A percentile compares a stretch with the other conserved stretches of the same genome.
Conservation (phyloP, 1,140 invertebrate genomes). For the Drosophila jambulina region DNA sequence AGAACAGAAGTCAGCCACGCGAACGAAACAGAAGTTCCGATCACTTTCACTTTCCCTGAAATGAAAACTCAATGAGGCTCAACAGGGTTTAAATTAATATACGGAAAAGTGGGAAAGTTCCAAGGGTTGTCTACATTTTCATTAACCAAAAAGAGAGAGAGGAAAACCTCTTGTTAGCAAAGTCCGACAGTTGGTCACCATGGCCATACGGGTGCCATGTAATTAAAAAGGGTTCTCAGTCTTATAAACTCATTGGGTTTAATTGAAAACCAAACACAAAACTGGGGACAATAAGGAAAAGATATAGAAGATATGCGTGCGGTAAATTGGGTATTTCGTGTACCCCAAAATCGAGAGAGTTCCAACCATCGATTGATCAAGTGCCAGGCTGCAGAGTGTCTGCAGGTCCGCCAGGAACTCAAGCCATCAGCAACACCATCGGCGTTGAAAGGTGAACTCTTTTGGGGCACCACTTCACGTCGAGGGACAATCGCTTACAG, state of each 20-base stretch:
- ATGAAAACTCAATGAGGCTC: constrained; percentile 60
- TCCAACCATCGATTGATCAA: constrained; percentile 64
- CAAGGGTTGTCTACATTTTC: constrained; percentile 60
- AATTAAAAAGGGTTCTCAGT: constrained; percentile 53
- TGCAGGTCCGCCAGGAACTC: constrained; percentile 5
- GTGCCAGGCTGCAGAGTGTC: constrained; percentile 36
- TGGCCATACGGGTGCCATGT: constrained; percentile 53
- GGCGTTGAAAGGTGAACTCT: constrained; percentile 71
- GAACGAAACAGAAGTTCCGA: constrained; percentile 47
- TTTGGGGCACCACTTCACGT: constrained; percentile 24
- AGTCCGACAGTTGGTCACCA: constrained; percentile 55
- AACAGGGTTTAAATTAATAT: constrained; percentile 68
- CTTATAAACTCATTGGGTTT: constrained; percentile 52
- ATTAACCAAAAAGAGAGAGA: constrained; percentile 46
- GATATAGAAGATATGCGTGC: constrained; percentile 45
- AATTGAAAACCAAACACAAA: constrained; percentile 70
- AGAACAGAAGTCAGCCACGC: constrained; percentile 42
- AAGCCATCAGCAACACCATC: constrained; percentile 75
- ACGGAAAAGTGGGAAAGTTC: constrained; percentile 3
- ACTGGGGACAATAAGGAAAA: constrained; percentile 37
- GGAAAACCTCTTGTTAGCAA: constrained; percentile 19
- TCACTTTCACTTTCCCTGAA: constrained; percentile 49
- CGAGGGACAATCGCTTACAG: constrained; percentile 46
- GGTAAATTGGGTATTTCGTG: constrained; percentile 59
- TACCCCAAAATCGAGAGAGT: constrained; percentile 1